Percentiles rank a stretch among this genome's conserved stretches.
Conservation (phyloP, 2,113 vertebrate species). For the Trichomycterus rosablanca region DNA sequence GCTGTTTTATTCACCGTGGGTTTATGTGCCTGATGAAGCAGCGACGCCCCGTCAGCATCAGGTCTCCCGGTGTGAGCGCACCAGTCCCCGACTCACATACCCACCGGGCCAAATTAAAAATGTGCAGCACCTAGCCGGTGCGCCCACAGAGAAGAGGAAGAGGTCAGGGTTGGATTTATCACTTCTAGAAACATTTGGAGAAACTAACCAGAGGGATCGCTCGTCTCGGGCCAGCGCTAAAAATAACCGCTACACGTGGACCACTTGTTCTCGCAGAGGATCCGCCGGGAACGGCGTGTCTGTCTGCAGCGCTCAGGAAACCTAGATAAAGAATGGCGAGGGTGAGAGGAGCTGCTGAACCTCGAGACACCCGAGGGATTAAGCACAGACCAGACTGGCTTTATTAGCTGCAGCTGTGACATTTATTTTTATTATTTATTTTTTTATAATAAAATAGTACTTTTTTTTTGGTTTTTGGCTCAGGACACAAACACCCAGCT, state of each 20-base stretch:
- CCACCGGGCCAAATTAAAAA: constrained; percentile 48
- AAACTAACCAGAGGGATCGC: constrained; percentile 44
- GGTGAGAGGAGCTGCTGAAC: constrained; percentile 14
- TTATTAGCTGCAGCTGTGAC: background rate
- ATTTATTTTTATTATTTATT: too few relatives aligned
- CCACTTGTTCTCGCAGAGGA: constrained; percentile 33
- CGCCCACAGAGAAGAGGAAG: constrained; percentile 25
- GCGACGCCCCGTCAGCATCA: constrained; percentile 15
- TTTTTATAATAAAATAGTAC: background rate
- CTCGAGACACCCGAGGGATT: constrained; percentile 11
- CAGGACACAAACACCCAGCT: too few relatives aligned
- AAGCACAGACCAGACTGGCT: constrained; percentile 4
- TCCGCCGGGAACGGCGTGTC: constrained; percentile 32
- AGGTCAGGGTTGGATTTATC: constrained; percentile 51
- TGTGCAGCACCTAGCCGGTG: constrained; percentile 30
- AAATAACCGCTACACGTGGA: constrained; percentile 48
- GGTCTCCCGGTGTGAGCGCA: constrained; percentile 23
- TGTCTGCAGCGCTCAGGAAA: constrained; percentile 16
- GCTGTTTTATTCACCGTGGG: too few relatives aligned
- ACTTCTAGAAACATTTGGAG: constrained; percentile 46
- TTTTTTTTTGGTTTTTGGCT: too few relatives aligned
- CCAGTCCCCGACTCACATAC: constrained; percentile 14
- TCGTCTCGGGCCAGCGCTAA: constrained; percentile 44
- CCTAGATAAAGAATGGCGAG: constrained; percentile 33
- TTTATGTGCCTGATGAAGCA: constrained; percentile 11